Evolutionary conservation across 2,888 invertebrate species (phyloP).

Genomic region (Tinea pellionella): DNA sequence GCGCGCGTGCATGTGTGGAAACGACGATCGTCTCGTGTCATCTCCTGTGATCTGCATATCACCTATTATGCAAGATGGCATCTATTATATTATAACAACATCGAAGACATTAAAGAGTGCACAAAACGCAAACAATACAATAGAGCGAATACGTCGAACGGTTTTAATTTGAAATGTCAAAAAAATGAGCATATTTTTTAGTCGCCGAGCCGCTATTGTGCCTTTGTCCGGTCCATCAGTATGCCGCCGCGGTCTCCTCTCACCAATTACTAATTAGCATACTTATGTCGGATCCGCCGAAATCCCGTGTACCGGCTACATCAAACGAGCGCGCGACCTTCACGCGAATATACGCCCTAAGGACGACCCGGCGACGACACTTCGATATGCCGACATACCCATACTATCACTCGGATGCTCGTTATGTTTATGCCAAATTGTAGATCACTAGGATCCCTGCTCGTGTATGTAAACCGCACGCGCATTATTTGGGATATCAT

Average conservation of each 20-base stretch:
- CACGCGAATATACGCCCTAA: constrained; percentile 21
- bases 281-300: constrained; percentile 48
- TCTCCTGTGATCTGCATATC: too few relatives aligned
- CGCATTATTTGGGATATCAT: too few relatives aligned
- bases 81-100: too few relatives aligned
- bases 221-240: constrained; percentile 26
- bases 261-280: constrained; percentile 60
- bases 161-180: not conserved
- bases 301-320: constrained; percentile 34
- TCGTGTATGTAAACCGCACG: too few relatives aligned
- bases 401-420: not conserved
- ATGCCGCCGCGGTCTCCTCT: constrained; percentile 32
- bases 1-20: too few relatives aligned
- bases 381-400: not conserved
- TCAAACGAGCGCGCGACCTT: constrained; percentile 41
- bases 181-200: not conserved
- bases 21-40: too few relatives aligned
- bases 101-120: too few relatives aligned
- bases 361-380: not conserved
- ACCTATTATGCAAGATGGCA: too few relatives aligned
- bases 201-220: not conserved
- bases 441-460: too few relatives aligned
- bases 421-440: not conserved
- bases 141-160: not conserved
- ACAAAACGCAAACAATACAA: not conserved